Conservation (phyloP, 2,888 invertebrate genomes). For the Euplagia quadripunctaria region DNA sequence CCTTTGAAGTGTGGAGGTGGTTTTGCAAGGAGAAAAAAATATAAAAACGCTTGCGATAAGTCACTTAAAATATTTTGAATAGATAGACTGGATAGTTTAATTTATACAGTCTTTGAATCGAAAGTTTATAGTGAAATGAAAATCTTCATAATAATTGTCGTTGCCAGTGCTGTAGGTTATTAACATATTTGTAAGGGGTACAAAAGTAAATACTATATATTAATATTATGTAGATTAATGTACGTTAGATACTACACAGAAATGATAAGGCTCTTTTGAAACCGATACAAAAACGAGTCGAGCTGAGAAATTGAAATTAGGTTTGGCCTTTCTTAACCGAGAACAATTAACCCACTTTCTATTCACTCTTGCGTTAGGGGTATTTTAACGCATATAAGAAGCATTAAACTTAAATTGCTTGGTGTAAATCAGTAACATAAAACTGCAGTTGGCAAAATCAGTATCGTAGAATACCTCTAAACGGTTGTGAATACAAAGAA, state of each 20-base stretch:
- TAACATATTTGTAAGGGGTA: too few species aligned
- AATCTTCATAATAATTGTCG: background rate
- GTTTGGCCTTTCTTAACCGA: conserved; percentile 28
- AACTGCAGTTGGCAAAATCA: too few species aligned
- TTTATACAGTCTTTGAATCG: background rate
- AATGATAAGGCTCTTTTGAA: conserved; percentile 4
- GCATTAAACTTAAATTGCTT: conserved; percentile 16
- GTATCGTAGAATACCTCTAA: too few species aligned
- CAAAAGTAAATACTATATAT: too few species aligned
- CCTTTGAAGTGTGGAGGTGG: conserved; percentile 10
- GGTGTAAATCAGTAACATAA: conserved; percentile 1
- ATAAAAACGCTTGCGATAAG: background rate
- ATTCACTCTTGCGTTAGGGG: conserved; percentile 8
- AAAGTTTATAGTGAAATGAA: background rate
- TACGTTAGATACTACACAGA: background rate
- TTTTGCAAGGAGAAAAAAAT: conserved; percentile 20
- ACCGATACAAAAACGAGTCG: conserved; percentile 16
- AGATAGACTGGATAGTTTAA: background rate
- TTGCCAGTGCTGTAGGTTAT: too few species aligned
- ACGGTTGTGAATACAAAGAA: too few species aligned
- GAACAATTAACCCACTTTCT: conserved; percentile 39
- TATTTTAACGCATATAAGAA: conserved; percentile 22
- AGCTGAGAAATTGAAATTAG: conserved; percentile 23
- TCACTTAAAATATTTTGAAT: background rate
- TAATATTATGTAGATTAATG: too few species aligned